Evolutionary conservation across 2,888 invertebrate species (phyloP).

Genomic region (Nomada ferruginata): DNA sequence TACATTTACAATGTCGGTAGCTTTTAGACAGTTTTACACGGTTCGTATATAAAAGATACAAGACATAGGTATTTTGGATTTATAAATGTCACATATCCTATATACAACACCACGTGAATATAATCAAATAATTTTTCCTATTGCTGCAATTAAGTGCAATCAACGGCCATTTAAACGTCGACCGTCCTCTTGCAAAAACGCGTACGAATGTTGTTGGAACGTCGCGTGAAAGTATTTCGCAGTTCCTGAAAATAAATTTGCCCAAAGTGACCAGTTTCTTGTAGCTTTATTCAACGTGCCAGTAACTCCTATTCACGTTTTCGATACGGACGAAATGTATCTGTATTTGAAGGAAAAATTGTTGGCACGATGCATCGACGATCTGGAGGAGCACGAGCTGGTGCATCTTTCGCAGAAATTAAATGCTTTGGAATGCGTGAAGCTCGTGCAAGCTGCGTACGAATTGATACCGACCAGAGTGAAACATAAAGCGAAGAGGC

Average conservation of each 20-base stretch:
- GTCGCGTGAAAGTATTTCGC: no score
- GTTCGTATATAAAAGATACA: no score
- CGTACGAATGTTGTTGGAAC: no score
- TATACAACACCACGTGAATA: neutral
- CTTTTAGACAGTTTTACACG: neutral
- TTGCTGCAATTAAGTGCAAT: no score
- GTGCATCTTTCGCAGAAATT: slow-evolving; percentile 65
- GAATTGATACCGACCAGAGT: slow-evolving; percentile 15
- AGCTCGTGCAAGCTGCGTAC: slow-evolving; percentile 63
- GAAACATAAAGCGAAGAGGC: slow-evolving; percentile 19
- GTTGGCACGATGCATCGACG: slow-evolving; percentile 53
- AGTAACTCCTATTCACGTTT: no score
- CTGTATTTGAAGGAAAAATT: slow-evolving; percentile 50
- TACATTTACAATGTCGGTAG: neutral
- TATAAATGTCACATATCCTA: no score
- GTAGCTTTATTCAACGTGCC: neutral
- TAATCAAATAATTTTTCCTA: slow-evolving; percentile 5
- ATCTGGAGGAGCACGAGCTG: slow-evolving; percentile 66
- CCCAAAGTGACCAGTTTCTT: no score
- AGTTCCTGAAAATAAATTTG: no score
- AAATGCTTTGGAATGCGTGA: slow-evolving; percentile 68
- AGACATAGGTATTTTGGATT: no score
- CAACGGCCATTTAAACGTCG: no score
- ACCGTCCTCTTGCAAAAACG: no score
- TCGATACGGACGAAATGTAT: neutral